Percentiles rank a stretch among this genome's conserved stretches.
Evolutionary conservation across 2,113 vertebrate species (phyloP).

Genomic region (Calyptommatus sinebrachiatus): DNA sequence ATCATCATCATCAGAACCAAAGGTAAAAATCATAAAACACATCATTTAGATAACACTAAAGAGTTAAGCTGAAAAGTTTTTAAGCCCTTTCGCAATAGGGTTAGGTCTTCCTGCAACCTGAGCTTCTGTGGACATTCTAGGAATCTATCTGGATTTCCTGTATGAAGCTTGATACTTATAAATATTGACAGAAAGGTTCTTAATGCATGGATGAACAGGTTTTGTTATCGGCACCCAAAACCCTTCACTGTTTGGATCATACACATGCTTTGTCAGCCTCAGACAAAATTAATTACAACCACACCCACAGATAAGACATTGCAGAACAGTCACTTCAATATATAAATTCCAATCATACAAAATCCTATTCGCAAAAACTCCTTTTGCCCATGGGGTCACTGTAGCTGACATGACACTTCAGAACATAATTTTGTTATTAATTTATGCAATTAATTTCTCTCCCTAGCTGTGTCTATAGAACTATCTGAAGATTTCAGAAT

Average conservation of each 20-base stretch:
- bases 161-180: not conserved
- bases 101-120: no score
- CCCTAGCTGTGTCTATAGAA: not conserved
- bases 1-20: no score
- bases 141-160: not conserved
- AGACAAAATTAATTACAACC: constrained; percentile 10
- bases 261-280: not conserved
- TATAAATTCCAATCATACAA: no score
- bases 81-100: no score
- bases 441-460: not conserved
- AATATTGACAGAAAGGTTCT: not conserved
- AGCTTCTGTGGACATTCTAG: not conserved
- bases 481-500: not conserved
- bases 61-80: no score
- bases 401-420: not conserved
- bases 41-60: no score
- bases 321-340: not conserved
- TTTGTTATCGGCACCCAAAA: not conserved
- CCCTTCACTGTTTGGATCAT: not conserved
- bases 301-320: not conserved
- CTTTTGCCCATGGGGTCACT: not conserved
- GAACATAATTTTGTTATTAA: not conserved
- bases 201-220: not conserved
- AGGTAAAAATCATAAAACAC: no score
- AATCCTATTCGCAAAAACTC: not conserved